Evolutionary conservation across 1,140 invertebrate species (phyloP), one percentile per base, ranked within the genome.

Genomic region (silkworm (Bombyx mori)): DNA sequence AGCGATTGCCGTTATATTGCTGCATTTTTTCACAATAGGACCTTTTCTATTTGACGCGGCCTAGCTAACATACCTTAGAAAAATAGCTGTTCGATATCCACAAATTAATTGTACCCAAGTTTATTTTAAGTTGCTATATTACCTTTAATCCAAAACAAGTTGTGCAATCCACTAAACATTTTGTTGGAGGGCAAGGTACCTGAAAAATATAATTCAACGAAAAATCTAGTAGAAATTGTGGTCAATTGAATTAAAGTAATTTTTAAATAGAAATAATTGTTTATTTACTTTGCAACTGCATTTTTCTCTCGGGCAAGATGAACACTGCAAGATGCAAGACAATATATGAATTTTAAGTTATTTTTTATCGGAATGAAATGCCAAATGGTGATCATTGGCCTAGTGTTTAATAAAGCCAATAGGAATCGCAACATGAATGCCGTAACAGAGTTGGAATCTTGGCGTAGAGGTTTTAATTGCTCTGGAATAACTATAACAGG

Each of bases 101-200:
- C 26, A 35, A 35, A 35, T 35, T 51, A 56, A 53, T 57, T 52
- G 44, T 46, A 52, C 50, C 56, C 42, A 22, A 44, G 44, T 10
- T 18, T 42, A 51, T 44, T 22, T 52, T 6, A 59, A 18, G 57
- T 61, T 51, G 22, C 22, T 22, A 44, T 51, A 10, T 54, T 61
- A 79, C 73, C 68, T 69, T 76, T 58, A 76, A 57, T 44, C 75
- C 75, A 58, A 65, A 78, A 54, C 62, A 70, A 46, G 58, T 74
- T 12, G 49, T 52, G 52, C 73, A 75, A 51, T 75, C 73, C 1
- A 69, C 12, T 26, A 61, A 52, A 48, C 73, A 78, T 47, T 69
- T 75, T 1, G 58, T 59, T 7, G 69, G 62, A 26, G 53, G 48
- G 51, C 71, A 73, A 7, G 59, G 46, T 9, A 42, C 10, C 68